Percentiles rank a stretch among this genome's conserved stretches.
Evolutionary conservation across 2,888 invertebrate species (phyloP).

Genomic region (Ptilodon capucinus): DNA sequence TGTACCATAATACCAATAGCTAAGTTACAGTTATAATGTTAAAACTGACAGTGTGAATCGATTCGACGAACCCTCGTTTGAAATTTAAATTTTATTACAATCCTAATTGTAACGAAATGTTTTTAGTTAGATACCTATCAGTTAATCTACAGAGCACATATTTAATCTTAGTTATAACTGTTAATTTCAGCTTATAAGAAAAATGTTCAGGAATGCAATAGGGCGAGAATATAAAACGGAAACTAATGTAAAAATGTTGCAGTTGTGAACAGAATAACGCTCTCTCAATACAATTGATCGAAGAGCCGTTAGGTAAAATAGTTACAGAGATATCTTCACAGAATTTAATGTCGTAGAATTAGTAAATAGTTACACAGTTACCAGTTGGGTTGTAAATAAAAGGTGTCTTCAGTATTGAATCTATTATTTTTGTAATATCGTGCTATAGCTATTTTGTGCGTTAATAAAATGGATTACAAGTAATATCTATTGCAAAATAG

Average conservation of each 20-base stretch:
- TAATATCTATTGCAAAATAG: too few species aligned
- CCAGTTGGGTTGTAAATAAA: not conserved
- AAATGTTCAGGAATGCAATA: slow-evolving; percentile 35
- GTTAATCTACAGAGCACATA: slow-evolving; percentile 5
- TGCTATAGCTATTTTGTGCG: not conserved
- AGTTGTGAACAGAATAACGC: slow-evolving; percentile 46
- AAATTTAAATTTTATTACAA: too few species aligned
- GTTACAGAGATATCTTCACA: slow-evolving; percentile 32
- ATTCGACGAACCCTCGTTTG: too few species aligned
- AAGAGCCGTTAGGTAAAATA: slow-evolving; percentile 39
- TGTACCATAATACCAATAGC: too few species aligned
- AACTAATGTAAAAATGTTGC: slow-evolving; percentile 44
- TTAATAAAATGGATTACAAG: too few species aligned
- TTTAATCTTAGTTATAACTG: slow-evolving; percentile 8
- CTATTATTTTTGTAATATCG: not conserved
- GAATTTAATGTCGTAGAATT: slow-evolving; percentile 6
- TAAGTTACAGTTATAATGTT: too few species aligned
- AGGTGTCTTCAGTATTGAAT: not conserved
- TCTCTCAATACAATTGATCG: slow-evolving; percentile 45
- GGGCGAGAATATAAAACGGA: slow-evolving; percentile 37
- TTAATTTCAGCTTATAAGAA: slow-evolving; percentile 32
- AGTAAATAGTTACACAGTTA: not conserved
- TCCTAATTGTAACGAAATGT: not conserved
- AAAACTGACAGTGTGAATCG: too few species aligned
- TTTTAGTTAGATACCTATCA: not conserved